Evolutionary conservation across 2,888 invertebrate species (phyloP).

Genomic region (Platycheirus rosarum): DNA sequence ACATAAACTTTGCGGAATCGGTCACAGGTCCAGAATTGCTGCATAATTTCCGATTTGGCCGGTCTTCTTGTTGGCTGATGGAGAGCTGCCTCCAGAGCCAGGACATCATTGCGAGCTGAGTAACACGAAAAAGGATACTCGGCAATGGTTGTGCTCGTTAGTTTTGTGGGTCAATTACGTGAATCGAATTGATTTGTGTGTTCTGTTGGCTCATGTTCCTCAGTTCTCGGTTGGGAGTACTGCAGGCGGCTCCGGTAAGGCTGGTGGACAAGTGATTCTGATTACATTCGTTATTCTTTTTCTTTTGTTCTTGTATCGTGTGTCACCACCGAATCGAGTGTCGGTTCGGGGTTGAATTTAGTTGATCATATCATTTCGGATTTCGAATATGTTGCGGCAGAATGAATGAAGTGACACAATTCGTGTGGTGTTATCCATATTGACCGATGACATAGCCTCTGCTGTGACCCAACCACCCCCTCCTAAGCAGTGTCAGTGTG

Average conservation of each 20-base stretch:
- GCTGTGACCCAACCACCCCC: conserved; percentile 12
- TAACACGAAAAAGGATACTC: conserved; percentile 36
- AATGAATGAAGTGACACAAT: conserved; percentile 64
- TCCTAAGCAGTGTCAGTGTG: conserved; percentile 1
- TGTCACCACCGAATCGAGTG: not conserved
- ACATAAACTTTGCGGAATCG: conserved; percentile 63
- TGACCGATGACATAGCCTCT: conserved; percentile 35
- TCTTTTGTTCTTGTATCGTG: conserved; percentile 23
- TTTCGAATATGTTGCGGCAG: conserved; percentile 31
- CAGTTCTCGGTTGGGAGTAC: conserved; percentile 15
- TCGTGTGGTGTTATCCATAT: conserved; percentile 35
- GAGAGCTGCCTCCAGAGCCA: no score
- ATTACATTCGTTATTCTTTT: not conserved
- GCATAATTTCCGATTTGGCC: conserved; percentile 52
- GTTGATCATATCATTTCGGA: conserved; percentile 23
- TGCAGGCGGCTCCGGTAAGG: not conserved
- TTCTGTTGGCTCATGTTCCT: conserved; percentile 31
- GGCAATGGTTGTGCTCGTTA: conserved; percentile 54
- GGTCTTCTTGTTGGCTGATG: conserved; percentile 19
- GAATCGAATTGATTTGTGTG: conserved; percentile 64
- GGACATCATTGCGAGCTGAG: no score
- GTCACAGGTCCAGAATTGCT: conserved; percentile 36
- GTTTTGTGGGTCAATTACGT: conserved; percentile 70
- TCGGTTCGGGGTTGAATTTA: conserved; percentile 27
- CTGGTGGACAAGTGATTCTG: not conserved